These are phyloP conservation scores for Cynoglossus semilaevis DNA, from an alignment of 2,113 vertebrate species.

Conservation along the genomic window DNA sequence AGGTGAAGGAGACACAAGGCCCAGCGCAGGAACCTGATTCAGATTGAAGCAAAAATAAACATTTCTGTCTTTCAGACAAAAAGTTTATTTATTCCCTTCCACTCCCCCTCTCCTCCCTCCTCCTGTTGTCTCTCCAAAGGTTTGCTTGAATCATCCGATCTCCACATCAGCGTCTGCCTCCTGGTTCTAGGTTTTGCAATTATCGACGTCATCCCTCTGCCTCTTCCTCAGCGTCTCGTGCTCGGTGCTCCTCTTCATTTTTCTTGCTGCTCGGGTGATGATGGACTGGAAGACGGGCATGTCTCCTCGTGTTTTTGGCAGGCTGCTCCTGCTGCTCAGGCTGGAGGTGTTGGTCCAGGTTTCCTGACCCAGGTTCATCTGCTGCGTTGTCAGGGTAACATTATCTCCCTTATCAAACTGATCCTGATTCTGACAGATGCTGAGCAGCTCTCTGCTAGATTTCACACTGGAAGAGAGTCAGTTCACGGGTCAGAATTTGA, in stretches of 20 bases:
- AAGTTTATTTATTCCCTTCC: too few species aligned
- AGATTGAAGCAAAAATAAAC: too few species aligned
- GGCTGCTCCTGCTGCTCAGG: background rate
- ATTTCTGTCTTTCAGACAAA: too few species aligned
- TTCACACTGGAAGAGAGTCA: constrained; percentile 1
- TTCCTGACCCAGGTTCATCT: background rate
- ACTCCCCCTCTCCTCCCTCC: too few species aligned
- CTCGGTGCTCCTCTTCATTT: background rate
- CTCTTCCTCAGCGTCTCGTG: background rate
- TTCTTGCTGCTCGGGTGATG: background rate
- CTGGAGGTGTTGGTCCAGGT: background rate
- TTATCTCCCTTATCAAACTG: background rate
- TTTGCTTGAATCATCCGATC: too few species aligned
- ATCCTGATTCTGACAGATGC: background rate
- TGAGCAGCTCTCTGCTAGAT: background rate
- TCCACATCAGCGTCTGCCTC: too few species aligned
- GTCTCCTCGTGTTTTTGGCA: background rate
- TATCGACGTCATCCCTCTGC: background rate
- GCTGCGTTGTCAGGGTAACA: background rate
- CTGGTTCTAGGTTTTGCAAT: background rate
- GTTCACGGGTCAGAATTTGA: background rate
- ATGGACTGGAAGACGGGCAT: background rate
- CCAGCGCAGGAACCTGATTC: too few species aligned
- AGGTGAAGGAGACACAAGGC: too few species aligned
- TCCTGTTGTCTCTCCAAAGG: too few species aligned